Evolutionary conservation across 2,797 vertebrate species (phyloP), one percentile per base, ranked within the genome.

Genomic region (Monodelphis domestica): DNA sequence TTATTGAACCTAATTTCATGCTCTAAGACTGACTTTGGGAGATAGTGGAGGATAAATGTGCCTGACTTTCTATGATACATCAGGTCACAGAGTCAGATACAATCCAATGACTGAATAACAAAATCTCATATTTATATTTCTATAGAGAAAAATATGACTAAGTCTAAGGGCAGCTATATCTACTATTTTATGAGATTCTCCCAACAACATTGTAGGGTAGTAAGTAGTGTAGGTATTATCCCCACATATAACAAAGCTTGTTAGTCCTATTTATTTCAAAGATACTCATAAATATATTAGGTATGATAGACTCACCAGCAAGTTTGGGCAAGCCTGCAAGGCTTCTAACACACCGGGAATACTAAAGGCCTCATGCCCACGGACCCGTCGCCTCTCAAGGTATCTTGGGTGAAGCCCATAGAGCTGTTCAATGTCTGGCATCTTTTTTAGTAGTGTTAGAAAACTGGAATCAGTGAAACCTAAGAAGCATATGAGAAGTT

Each of bases 381-480:
- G 98, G 78, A 99, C 99, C 96, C 99, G 98, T 92, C 99, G 99
- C 93, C 99, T 99, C 97, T 99, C 99, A 97, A 99, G 98, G 97
- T 99, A 99, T 95, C 99, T 99, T 95, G 99, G 99, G 95, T 99
- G 99, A 98, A 99, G 99, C 91, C 99, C 99, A 97, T 99, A 99
- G 5, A 99, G 98, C 97, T 99, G 99, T 98, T 99, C 99, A 97
- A 99, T 98, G 91, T 99, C 99, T 91, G 99, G 99, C 99, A 99
- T 99, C 98, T 99, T 99, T 98, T 99, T 99, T 97, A 99, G 96
- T 54, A 99, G 98, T 30, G 99, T 99, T 96, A 99, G 98, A 97
- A 99, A 99, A 98, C 99, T 99, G 98, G 99, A 98, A 97, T 99
- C 99, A 97, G 99, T 99, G 97, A 99, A 99, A 96, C 99, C 99